phyloP scores from a whole-genome alignment of 2,113 vertebrate genomes.

The Pseudonaja textilis region DNA sequence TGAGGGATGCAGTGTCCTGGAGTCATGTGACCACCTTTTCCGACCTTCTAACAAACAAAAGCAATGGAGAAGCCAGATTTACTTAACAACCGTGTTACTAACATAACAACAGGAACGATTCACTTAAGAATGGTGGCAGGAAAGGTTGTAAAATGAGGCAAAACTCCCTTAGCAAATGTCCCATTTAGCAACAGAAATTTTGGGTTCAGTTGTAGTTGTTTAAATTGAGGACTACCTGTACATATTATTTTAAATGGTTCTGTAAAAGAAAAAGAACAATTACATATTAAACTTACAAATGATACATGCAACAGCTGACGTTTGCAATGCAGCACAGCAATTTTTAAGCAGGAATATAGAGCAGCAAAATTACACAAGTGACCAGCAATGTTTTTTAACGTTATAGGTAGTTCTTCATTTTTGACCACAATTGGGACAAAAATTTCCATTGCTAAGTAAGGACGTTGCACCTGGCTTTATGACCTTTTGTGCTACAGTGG shows the following conservation, averaged over 20 bases:
- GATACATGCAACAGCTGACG: background rate
- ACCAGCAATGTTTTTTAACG: background rate
- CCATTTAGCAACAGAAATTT: too few relatives aligned
- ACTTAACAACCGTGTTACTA: too few relatives aligned
- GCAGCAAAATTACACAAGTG: background rate
- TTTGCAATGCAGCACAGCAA: background rate
- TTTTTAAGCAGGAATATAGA: background rate
- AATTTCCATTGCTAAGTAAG: background rate
- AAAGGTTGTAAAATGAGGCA: too few relatives aligned
- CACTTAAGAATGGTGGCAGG: too few relatives aligned
- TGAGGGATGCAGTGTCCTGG: too few relatives aligned
- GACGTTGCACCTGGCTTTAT: background rate
- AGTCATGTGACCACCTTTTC: too few relatives aligned
- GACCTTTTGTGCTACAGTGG: background rate
- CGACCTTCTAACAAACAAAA: too few relatives aligned
- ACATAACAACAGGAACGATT: too few relatives aligned
- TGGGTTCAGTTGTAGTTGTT: too few relatives aligned
- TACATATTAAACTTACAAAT: background rate
- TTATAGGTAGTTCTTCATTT: background rate
- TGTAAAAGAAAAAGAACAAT: background rate
- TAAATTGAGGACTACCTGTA: too few relatives aligned
- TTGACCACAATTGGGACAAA: background rate
- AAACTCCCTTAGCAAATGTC: too few relatives aligned
- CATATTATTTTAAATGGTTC: background rate
- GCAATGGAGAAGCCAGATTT: too few relatives aligned